Base-by-base conservation (phyloP, 53 echinoderm and acorn worm species). In the Hippasteria phrygiana region DNA sequence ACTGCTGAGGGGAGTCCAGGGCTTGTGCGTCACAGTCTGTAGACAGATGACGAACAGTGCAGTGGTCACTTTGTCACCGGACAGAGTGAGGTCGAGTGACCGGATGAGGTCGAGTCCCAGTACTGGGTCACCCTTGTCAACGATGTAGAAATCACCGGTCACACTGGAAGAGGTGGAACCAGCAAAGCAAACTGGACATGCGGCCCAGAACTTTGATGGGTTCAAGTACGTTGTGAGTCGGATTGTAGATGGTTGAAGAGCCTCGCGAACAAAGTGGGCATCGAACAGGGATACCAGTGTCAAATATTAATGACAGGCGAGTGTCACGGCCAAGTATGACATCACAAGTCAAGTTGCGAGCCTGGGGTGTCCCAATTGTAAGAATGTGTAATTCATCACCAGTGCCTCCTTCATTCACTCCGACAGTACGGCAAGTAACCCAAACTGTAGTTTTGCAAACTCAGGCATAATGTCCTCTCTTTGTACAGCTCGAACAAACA, bases 221-320 rank as follows among this genome's bases (percentile, higher is more conserved):
- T n/a, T 90, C 71, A 39, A 72, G 45, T 84, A 90, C 1, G 73
- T 90, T 11, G 66, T 83, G 1, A 90, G 56, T 17, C 56, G 73
- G 22, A 38, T 37, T n/a, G 4, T 8, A 5, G 90, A 35, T 18
- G 55, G 73, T 28, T 40, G 24, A 14, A 82, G 16, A 26, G 79
- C 41, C 16, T 90, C 90, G 33, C 82, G 69, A 4, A 90, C 18
- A 29, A 90, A 90, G 34, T 90, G 27, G 42, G 56, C 33, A 51
- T 90, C 83, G 26, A 83, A 90, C 56, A 55, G 48, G 14, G 20
- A 38, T 4, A 41, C n/a, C 83, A 14, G 90, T 91, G 41, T 91
- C 91, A 17, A 85, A 72, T 22, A 74, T 91, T 75, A 91, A 74
- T 28, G 55, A 37, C 14, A 73, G 71, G 24, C 62, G 27, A 13